phyloP scores from a whole-genome alignment of 2,888 invertebrate species.

The Archips xylosteana region DNA sequence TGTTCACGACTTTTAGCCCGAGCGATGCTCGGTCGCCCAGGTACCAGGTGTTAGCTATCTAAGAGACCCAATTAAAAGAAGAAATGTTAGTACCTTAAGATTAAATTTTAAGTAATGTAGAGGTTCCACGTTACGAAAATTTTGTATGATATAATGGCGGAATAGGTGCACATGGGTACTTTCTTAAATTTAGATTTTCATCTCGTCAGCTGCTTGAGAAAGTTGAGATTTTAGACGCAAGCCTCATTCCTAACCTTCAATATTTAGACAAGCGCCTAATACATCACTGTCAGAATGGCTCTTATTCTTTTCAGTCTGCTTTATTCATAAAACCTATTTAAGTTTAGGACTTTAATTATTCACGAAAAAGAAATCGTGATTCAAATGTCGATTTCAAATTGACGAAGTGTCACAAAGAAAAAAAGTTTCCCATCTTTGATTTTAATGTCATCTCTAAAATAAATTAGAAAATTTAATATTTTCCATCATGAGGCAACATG shows the following conservation, averaged over 20 bases:
- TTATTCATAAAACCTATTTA: background rate
- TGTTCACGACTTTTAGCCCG: too few relatives aligned
- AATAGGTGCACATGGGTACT: background rate
- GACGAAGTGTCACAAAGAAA: constrained; percentile 21
- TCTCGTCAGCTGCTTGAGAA: background rate
- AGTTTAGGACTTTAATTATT: background rate
- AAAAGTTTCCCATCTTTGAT: constrained; percentile 10
- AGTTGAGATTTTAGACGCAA: background rate
- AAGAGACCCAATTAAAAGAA: background rate
- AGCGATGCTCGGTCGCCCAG: too few relatives aligned
- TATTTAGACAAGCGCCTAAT: background rate
- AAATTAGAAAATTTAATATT: constrained; percentile 44
- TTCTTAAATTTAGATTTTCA: constrained; percentile 2
- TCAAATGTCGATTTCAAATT: constrained; percentile 35
- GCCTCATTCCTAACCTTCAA: background rate
- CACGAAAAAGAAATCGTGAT: constrained; percentile 15
- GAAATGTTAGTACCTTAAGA: background rate
- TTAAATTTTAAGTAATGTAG: background rate
- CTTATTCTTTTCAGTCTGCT: constrained; percentile 1
- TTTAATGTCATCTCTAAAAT: constrained; percentile 31
- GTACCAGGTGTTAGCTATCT: background rate
- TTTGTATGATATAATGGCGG: background rate
- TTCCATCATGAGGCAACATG: constrained; percentile 68
- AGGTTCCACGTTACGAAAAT: background rate
- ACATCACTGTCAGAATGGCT: background rate